phyloP scores from a whole-genome alignment of 2,888 invertebrate genomes.

The Xestia c-nigrum region DNA sequence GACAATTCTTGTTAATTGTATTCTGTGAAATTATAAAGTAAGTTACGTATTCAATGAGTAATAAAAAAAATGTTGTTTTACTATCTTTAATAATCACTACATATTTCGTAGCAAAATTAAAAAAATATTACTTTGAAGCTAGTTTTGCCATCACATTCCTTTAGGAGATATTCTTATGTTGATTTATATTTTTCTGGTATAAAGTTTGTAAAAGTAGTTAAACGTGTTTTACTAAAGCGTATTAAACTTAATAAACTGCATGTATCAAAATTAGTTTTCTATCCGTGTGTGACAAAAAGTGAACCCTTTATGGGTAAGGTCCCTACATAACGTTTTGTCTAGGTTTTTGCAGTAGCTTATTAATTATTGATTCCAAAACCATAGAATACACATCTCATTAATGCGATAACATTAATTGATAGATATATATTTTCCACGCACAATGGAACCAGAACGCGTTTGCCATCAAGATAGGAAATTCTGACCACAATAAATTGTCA shows the following conservation, averaged over 20 bases:
- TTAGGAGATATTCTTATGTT: neutral
- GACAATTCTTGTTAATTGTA: constrained; percentile 4
- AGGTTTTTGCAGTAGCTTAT: neutral
- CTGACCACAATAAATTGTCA: constrained; percentile 23
- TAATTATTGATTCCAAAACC: neutral
- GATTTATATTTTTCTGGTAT: neutral
- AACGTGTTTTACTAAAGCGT: neutral
- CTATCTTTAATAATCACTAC: neutral
- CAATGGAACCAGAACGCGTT: neutral
- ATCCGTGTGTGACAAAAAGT: neutral
- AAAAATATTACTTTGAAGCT: neutral
- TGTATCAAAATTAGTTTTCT: neutral
- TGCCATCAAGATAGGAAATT: constrained; percentile 6
- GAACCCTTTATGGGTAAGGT: neutral
- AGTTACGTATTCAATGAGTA: neutral
- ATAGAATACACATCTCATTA: constrained; percentile 4
- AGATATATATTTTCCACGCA: constrained; percentile 11
- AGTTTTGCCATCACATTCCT: neutral
- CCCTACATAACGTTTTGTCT: neutral
- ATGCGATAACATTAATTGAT: constrained; percentile 11
- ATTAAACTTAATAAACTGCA: neutral
- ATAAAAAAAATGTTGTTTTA: neutral
- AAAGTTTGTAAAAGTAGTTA: neutral
- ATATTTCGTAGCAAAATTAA: neutral
- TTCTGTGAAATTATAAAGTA: constrained; percentile 14